Percentiles rank a stretch among this genome's conserved stretches.
These are phyloP conservation scores for Notiomystis cincta DNA, from an alignment of 2,113 vertebrate genomes.

Conservation along the genomic window DNA sequence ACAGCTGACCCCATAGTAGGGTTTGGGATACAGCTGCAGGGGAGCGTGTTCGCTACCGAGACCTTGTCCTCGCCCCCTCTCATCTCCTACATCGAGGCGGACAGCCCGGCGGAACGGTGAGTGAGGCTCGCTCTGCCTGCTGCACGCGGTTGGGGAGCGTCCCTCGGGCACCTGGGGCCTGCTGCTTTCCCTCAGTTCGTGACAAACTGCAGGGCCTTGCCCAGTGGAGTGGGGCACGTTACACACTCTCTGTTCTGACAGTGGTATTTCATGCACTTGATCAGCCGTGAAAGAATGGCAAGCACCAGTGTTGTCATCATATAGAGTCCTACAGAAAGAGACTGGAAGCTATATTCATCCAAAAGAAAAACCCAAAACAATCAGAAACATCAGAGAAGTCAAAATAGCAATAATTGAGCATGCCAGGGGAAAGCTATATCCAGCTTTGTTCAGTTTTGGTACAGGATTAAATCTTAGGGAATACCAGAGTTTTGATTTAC, in stretches of 20 bases:
- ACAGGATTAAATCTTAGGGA: conserved; percentile 8
- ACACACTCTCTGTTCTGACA: conserved; percentile 45
- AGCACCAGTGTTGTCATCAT: conserved; percentile 26
- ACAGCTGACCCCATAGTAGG: conserved; percentile 90
- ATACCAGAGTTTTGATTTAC: background rate
- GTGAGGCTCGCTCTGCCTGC: background rate
- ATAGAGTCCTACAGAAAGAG: background rate
- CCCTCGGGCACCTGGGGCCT: background rate
- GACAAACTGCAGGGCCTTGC: conserved; percentile 32
- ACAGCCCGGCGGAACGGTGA: conserved; percentile 96
- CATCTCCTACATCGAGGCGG: conserved; percentile 95
- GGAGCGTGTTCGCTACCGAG: conserved; percentile 95
- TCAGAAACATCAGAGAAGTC: background rate
- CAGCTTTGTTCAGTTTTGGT: background rate
- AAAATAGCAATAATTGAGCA: background rate
- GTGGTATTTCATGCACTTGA: conserved; percentile 48
- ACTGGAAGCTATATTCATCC: conserved; percentile 31
- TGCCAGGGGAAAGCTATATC: background rate
- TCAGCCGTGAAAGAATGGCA: conserved; percentile 44
- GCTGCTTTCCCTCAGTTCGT: conserved; percentile 1
- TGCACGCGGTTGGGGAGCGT: background rate
- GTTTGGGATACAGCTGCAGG: conserved; percentile 96
- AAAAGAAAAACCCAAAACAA: background rate
- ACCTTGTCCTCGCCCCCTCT: conserved; percentile 95
- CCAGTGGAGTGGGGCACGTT: background rate